phyloP scores from a whole-genome alignment of 2,888 invertebrate species.

The Frankliniella intonsa region DNA sequence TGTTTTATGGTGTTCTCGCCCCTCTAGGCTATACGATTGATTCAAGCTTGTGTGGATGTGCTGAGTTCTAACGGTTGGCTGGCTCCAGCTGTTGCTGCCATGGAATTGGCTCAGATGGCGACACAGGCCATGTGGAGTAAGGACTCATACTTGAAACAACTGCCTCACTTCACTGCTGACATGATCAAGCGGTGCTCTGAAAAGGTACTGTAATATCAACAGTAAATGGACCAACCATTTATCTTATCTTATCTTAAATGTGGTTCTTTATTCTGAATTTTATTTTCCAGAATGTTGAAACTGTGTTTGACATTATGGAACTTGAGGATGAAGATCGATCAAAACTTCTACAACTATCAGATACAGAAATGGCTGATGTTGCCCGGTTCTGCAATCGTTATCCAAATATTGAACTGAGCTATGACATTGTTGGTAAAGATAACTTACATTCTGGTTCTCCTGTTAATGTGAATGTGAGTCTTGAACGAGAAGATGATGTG shows the following conservation, averaged over 20 bases:
- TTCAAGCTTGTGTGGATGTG: slow-evolving; percentile 94
- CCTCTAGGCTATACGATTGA: slow-evolving; percentile 67
- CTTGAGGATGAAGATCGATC: slow-evolving; percentile 85
- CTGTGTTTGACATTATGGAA: slow-evolving; percentile 94
- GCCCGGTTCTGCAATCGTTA: slow-evolving; percentile 98
- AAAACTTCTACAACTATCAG: slow-evolving; percentile 70
- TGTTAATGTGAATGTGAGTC: slow-evolving; percentile 82
- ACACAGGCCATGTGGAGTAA: slow-evolving; percentile 99
- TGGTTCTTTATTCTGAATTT: slow-evolving; percentile 20
- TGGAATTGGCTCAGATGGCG: slow-evolving; percentile 99
- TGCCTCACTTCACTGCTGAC: slow-evolving; percentile 90
- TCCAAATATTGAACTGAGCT: slow-evolving; percentile 81
- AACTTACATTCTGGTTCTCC: slow-evolving; percentile 73
- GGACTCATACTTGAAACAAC: slow-evolving; percentile 92
- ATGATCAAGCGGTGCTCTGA: slow-evolving; percentile 87
- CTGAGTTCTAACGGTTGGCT: slow-evolving; percentile 96
- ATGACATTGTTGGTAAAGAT: slow-evolving; percentile 68
- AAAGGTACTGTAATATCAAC: slow-evolving; percentile 54
- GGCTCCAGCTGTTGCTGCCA: slow-evolving; percentile 95
- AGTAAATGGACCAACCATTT: slow-evolving; percentile 22
- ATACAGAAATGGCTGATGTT: slow-evolving; percentile 93
- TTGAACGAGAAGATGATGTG: slow-evolving; percentile 96
- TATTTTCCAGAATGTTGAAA: slow-evolving; percentile 63
- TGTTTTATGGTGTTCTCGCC: background rate
- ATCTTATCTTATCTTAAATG: background rate